Percentiles rank a stretch among this genome's conserved stretches.
phyloP scores from a whole-genome alignment of 2,888 invertebrate species.

The Fabriciana adippe region DNA sequence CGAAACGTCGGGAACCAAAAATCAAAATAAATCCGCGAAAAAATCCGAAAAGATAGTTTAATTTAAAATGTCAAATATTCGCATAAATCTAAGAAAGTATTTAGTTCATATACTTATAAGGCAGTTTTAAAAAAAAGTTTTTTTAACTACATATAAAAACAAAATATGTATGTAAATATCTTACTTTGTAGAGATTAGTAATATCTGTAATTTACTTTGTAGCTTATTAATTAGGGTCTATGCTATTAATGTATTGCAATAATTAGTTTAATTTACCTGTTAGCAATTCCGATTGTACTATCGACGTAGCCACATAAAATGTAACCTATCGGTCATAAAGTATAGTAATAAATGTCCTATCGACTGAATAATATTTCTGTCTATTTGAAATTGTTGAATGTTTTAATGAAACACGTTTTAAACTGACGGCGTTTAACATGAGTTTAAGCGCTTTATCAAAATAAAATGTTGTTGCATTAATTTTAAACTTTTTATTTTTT shows the following conservation, averaged over 20 bases:
- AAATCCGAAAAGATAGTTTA: too few species aligned
- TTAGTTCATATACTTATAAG: too few species aligned
- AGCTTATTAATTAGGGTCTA: background rate
- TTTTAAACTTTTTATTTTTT: background rate
- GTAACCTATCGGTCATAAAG: conserved; percentile 3
- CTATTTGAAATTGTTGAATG: background rate
- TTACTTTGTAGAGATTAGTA: background rate
- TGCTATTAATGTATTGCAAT: background rate
- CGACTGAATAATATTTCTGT: background rate
- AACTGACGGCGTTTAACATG: background rate
- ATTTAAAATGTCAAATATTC: too few species aligned
- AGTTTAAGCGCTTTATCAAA: background rate
- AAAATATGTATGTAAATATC: background rate
- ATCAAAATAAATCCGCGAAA: too few species aligned
- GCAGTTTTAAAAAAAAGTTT: too few species aligned
- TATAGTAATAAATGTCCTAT: conserved; percentile 2
- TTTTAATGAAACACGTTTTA: conserved; percentile 1
- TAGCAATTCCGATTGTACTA: background rate
- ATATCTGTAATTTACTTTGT: background rate
- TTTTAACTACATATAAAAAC: too few species aligned
- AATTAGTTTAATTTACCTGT: conserved; percentile 4
- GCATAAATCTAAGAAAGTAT: too few species aligned
- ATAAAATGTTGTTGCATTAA: too few species aligned
- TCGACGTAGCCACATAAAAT: conserved; percentile 6
- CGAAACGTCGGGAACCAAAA: too few species aligned